Conservation (phyloP, 2,113 vertebrate species). For the Petaurus breviceps region DNA sequence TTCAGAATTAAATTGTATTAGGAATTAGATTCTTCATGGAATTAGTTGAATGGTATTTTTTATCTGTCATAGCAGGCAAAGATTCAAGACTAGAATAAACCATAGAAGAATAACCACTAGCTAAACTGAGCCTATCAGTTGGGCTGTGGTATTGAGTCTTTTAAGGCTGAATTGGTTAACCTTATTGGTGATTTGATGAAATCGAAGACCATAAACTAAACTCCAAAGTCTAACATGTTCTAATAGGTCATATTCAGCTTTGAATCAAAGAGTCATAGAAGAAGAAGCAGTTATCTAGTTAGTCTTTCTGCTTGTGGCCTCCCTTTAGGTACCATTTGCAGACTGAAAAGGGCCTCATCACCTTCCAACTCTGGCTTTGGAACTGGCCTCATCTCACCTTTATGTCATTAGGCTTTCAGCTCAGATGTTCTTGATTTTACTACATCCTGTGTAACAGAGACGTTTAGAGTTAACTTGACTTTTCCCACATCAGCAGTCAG, state of each 20-base stretch:
- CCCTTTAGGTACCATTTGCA: too few species aligned
- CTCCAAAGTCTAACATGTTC: neutral
- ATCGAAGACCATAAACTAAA: neutral
- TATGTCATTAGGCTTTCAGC: neutral
- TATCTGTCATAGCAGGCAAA: neutral
- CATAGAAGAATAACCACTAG: neutral
- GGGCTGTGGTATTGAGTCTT: neutral
- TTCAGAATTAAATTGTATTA: neutral
- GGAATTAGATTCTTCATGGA: neutral
- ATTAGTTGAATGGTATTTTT: neutral
- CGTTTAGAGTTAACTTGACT: neutral
- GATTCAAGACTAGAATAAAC: neutral
- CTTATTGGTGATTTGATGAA: neutral
- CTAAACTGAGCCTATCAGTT: neutral
- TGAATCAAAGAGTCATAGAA: neutral
- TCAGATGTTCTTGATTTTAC: neutral
- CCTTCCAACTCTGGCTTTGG: neutral
- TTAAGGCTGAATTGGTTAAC: neutral
- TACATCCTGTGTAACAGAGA: neutral
- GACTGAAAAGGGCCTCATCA: neutral
- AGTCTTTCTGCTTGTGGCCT: neutral
- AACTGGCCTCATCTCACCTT: neutral
- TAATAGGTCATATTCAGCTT: neutral
- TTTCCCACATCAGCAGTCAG: neutral
- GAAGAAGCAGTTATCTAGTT: neutral